These are phyloP conservation scores for Melolontha melolontha DNA, from an alignment of 2,888 invertebrate genomes.

Conservation along the genomic window DNA sequence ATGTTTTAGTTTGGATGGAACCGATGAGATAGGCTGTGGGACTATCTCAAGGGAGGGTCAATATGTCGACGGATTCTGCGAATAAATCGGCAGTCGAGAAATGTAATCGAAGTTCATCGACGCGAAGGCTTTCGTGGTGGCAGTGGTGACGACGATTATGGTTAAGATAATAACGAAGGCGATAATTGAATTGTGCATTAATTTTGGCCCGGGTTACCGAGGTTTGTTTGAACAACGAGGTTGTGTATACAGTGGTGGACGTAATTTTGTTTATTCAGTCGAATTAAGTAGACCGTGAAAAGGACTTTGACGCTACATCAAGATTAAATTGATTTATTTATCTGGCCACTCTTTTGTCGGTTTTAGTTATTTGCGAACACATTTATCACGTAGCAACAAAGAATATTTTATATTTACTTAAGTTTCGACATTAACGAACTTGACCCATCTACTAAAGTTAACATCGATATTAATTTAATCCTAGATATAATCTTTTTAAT, in stretches of 20 bases:
- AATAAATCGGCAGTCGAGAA: constrained; percentile 4
- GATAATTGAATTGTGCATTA: constrained; percentile 32
- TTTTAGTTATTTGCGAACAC: too few species aligned
- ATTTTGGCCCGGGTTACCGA: constrained; percentile 18
- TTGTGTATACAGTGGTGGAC: background rate
- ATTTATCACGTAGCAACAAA: too few species aligned
- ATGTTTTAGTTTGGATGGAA: background rate
- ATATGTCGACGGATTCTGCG: constrained; percentile 1
- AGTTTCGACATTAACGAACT: too few species aligned
- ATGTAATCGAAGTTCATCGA: constrained; percentile 23
- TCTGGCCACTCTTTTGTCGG: background rate
- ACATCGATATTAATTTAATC: too few species aligned
- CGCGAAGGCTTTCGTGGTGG: background rate
- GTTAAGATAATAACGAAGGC: constrained; percentile 24
- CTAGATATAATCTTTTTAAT: too few species aligned
- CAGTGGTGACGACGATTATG: constrained; percentile 3
- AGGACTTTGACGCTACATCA: constrained; percentile 17
- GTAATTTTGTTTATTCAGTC: constrained; percentile 31
- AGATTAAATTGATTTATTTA: constrained; percentile 2
- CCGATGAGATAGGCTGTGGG: background rate
- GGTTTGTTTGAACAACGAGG: constrained; percentile 15
- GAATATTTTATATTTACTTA: too few species aligned
- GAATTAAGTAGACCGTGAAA: constrained; percentile 30
- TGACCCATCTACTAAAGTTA: too few species aligned
- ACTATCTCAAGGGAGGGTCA: constrained; percentile 3